Evolutionary conservation across 1,140 invertebrate species (phyloP).

Genomic region (Leptinotarsa lineolata): DNA sequence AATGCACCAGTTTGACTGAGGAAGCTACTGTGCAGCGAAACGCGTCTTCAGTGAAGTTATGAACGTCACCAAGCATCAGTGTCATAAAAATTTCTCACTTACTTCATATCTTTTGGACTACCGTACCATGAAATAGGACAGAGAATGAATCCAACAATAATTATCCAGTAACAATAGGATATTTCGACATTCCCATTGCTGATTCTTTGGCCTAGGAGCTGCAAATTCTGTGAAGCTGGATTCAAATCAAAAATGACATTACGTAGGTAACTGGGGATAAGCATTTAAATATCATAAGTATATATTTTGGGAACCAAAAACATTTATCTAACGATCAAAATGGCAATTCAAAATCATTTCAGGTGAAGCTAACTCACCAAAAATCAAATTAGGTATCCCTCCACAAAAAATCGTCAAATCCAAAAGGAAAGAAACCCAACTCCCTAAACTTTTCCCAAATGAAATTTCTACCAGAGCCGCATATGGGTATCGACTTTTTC

Average conservation of each 20-base stretch:
- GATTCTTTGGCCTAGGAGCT: slow-evolving; percentile 71
- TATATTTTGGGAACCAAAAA: background rate
- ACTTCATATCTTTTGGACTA: slow-evolving; percentile 84
- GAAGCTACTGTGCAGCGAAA: too few relatives aligned
- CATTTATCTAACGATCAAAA: background rate
- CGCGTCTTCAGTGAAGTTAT: too few relatives aligned
- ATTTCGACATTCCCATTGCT: slow-evolving; percentile 64
- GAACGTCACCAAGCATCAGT: background rate
- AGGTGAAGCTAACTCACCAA: slow-evolving; percentile 60
- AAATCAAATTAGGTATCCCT: slow-evolving; percentile 75
- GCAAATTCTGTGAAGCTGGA: slow-evolving; percentile 74
- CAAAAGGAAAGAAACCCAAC: slow-evolving; percentile 68
- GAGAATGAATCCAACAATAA: slow-evolving; percentile 69
- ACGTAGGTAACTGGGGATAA: too few relatives aligned
- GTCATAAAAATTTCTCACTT: slow-evolving; percentile 42
- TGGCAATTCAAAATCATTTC: background rate
- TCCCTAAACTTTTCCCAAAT: slow-evolving; percentile 63
- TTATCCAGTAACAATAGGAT: slow-evolving; percentile 77
- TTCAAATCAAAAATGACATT: too few relatives aligned
- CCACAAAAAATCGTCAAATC: slow-evolving; percentile 75
- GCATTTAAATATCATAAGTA: too few relatives aligned
- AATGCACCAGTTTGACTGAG: too few relatives aligned
- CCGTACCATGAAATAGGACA: slow-evolving; percentile 82
- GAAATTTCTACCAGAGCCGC: slow-evolving; percentile 76
- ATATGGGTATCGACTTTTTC: slow-evolving; percentile 74